These are phyloP conservation scores for Octodonta nipae DNA, from an alignment of 2,888 invertebrate genomes.

Conservation along the genomic window DNA sequence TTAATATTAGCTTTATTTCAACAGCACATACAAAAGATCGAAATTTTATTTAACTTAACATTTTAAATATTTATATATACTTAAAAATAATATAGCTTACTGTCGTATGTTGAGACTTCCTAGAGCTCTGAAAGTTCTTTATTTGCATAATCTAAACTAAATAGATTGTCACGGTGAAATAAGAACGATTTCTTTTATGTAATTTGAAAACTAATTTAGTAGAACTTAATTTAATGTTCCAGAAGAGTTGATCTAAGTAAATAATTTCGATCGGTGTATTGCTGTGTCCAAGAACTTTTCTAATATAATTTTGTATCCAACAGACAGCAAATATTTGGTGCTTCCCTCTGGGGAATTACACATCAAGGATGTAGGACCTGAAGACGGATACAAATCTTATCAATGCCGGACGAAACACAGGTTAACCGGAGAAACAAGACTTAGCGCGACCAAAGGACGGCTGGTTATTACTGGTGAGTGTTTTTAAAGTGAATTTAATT, in stretches of 20 bases:
- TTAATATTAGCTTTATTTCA: too few relatives aligned
- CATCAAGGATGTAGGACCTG: conserved; percentile 86
- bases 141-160: too few relatives aligned
- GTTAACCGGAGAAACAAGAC: conserved; percentile 80
- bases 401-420: conserved; percentile 89
- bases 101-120: too few relatives aligned
- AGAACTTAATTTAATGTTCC: too few relatives aligned
- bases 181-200: too few relatives aligned
- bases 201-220: too few relatives aligned
- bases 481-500: conserved; percentile 17
- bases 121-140: too few relatives aligned
- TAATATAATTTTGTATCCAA: conserved; percentile 12
- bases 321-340: conserved; percentile 91
- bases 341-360: conserved; percentile 89
- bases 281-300: too few relatives aligned
- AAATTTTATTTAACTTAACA: background rate
- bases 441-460: conserved; percentile 86
- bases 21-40: too few relatives aligned
- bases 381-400: conserved; percentile 87
- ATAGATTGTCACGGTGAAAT: too few relatives aligned
- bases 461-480: conserved; percentile 89
- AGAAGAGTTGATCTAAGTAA: too few relatives aligned
- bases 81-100: background rate
- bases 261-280: too few relatives aligned
- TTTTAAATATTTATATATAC: background rate